Evolutionary conservation across 2,888 invertebrate species (phyloP).

Genomic region (Drosophila greeni): DNA sequence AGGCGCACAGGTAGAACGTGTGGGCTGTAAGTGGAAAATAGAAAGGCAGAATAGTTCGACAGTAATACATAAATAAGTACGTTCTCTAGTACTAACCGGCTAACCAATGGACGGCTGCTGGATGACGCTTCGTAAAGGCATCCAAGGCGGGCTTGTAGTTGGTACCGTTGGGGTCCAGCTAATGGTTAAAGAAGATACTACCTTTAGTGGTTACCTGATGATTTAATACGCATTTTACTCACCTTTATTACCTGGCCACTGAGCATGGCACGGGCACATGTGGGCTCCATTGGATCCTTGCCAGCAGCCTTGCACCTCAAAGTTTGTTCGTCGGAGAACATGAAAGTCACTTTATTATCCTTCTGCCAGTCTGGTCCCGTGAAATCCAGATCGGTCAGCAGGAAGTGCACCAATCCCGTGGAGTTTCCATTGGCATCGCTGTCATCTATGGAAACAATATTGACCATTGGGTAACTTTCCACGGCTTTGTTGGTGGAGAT

Average conservation of each 20-base stretch:
- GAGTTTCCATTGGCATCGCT: conserved; percentile 63
- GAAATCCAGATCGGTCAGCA: conserved; percentile 78
- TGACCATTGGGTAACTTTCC: conserved; percentile 78
- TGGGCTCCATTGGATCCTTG: conserved; percentile 79
- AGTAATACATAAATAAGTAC: background rate
- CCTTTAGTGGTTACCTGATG: too few relatives aligned
- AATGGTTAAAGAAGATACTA: conserved; percentile 5
- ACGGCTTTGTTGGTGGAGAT: conserved; percentile 73
- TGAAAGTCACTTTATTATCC: conserved; percentile 75
- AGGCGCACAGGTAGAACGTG: conserved; percentile 87
- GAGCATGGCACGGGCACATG: conserved; percentile 75
- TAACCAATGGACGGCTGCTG: conserved; percentile 75
- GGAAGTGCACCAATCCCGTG: conserved; percentile 76
- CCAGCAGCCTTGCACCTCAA: conserved; percentile 67
- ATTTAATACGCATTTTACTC: background rate
- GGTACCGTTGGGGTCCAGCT: conserved; percentile 53
- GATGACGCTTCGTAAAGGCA: conserved; percentile 75
- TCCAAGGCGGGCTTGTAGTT: conserved; percentile 62
- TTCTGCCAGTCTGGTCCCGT: conserved; percentile 76
- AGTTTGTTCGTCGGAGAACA: conserved; percentile 76
- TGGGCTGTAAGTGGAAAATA: conserved; percentile 82
- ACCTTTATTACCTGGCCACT: conserved; percentile 75
- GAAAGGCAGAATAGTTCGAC: background rate
- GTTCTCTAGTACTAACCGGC: conserved; percentile 49
- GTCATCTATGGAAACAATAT: conserved; percentile 78